Evolutionary conservation across 1,140 invertebrate species (phyloP).

Genomic region (Belonocnema kinseyi): DNA sequence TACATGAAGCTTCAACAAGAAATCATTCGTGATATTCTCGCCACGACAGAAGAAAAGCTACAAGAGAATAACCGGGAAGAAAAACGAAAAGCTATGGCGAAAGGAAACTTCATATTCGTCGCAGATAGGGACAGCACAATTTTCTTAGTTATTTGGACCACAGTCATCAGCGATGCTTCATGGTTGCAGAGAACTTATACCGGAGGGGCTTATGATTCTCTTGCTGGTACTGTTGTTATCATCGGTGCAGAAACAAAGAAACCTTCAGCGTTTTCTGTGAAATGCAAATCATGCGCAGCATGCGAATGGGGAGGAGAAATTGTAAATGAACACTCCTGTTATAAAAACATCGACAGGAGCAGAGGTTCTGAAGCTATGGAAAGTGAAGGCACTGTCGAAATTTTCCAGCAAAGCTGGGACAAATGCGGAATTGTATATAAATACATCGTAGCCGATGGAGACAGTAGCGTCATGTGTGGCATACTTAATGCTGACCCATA

Average conservation of each 20-base stretch:
- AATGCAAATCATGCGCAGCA: too few species aligned
- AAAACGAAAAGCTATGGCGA: too few species aligned
- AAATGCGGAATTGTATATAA: background rate
- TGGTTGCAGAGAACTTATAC: background rate
- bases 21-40: too few species aligned
- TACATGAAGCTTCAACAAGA: too few species aligned
- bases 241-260: too few species aligned
- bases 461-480: too few species aligned
- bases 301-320: background rate
- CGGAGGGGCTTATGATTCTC: background rate
- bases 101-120: too few species aligned
- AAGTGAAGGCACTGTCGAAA: background rate
- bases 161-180: background rate
- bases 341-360: background rate
- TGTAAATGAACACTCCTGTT: background rate
- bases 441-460: background rate
- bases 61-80: too few species aligned
- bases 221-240: background rate
- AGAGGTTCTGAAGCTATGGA: background rate
- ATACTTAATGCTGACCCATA: too few species aligned
- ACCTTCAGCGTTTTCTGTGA: too few species aligned
- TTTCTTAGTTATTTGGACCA: background rate
- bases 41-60: too few species aligned
- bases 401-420: background rate
- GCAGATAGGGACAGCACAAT: too few species aligned